Percentiles rank a stretch among this genome's conserved stretches.
Conservation (phyloP, 1,140 invertebrate species). For the Glossosoma conforme region DNA sequence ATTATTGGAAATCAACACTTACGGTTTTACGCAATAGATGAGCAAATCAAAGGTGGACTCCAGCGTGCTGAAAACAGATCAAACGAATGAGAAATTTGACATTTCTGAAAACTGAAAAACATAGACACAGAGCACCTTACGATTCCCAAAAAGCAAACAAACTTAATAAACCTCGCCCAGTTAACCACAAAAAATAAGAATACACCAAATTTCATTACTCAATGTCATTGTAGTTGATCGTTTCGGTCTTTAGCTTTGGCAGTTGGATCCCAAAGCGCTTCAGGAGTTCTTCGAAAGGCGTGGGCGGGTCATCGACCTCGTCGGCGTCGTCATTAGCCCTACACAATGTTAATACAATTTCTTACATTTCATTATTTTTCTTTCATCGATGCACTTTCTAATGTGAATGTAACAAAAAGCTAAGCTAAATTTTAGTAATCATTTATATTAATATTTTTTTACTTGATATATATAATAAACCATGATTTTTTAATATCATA, state of each 20-base stretch:
- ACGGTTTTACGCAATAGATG: constrained; percentile 50
- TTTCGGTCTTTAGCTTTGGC: constrained; percentile 3
- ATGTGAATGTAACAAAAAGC: not conserved
- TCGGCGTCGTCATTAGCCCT: constrained; percentile 19
- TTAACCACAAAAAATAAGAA: no score
- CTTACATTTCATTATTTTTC: no score
- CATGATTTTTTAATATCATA: no score
- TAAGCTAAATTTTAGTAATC: no score
- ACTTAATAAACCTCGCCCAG: no score
- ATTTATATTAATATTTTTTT: no score
- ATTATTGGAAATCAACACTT: constrained; percentile 35
- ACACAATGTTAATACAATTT: constrained; percentile 24
- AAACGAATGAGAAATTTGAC: constrained; percentile 4
- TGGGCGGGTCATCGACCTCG: constrained; percentile 12
- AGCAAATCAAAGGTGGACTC: constrained; percentile 47
- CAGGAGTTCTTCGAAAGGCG: constrained; percentile 16
- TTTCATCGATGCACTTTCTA: not conserved
- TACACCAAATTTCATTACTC: constrained; percentile 22
- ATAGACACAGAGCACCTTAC: constrained; percentile 24
- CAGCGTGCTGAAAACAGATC: constrained; percentile 39
- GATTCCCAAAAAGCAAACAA: constrained; percentile 16
- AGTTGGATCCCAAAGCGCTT: constrained; percentile 14
- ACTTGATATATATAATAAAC: no score
- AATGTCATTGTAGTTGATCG: constrained; percentile 2
- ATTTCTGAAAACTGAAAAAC: constrained; percentile 22